Evolutionary conservation across 2,113 vertebrate genomes (phyloP), one percentile per base, ranked within the genome.

Genomic region (Pachypanchax playfairii): DNA sequence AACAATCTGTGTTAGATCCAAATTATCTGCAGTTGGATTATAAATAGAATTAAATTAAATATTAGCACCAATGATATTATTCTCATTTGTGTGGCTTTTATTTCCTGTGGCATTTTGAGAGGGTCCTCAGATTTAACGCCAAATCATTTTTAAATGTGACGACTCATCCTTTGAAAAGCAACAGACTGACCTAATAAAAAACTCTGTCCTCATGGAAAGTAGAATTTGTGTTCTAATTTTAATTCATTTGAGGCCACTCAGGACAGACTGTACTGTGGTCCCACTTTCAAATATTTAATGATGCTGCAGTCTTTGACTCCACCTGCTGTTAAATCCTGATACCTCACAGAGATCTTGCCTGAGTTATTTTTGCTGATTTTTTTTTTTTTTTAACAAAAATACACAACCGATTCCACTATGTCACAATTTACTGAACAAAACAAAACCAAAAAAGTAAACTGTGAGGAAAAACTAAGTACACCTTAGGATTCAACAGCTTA

Each of bases 171-270:
- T 64, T 51, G 4, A 54, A 66, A 70, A 70, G 51, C 24, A 33
- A 28, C 14, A 59, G 25, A 66, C 25, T 59, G 59, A 20, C 68
- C 66, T 65, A 28, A 58, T 48, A 59, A 43, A n/a, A 50, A 50
- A 51, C 44, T 38, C 14, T n/a, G 59, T 65, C 55, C 63, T 65
- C 35, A 22, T 75, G 55, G 57, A 75, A 73, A 70, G 26, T 64
- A 35, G 46, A 73, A 29, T 74, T 65, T 57, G 22, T 75, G 67
- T 58, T 79, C 64, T 82, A 70, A 74, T 82, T 79, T 70, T 70
- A 70, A 75, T 47, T 55, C 65, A 22, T 13, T 28, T 60, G 78
- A 84, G 75, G 78, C 78, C 73, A 59, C 62, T 52, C 59, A 65
- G 38, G 62, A 67, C 69, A 57, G 3, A 18, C 28, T 33, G 7